A percentile compares a stretch with the other conserved stretches of the same genome.
These are phyloP conservation scores for Phrynosoma blainvillii DNA, from an alignment of 2,113 vertebrate genomes.

Conservation along the genomic window DNA sequence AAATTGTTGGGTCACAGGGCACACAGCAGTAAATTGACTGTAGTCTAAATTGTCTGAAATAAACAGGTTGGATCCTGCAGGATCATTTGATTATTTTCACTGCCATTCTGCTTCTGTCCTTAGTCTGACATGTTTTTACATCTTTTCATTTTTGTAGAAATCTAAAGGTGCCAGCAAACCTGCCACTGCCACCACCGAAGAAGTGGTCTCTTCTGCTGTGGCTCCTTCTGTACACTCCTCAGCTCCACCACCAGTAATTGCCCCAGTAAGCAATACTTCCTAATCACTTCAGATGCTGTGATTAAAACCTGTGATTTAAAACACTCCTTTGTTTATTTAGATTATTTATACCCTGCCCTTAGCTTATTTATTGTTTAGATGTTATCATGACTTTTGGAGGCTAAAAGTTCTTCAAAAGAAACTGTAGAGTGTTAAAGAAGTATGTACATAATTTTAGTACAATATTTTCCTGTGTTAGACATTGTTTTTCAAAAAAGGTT, in stretches of 20 bases:
- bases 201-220: constrained; percentile 40
- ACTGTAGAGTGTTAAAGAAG: not conserved
- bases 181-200: fast-evolving
- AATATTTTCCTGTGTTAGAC: not conserved
- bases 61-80: too few relatives aligned
- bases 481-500: not conserved
- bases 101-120: fast-evolving
- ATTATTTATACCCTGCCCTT: not conserved
- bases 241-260: constrained; percentile 21
- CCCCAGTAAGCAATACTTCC: constrained; percentile 52
- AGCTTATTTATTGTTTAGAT: not conserved
- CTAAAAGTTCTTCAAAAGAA: not conserved
- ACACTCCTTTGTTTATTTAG: too few relatives aligned
- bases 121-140: not conserved
- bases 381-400: not conserved
- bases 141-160: constrained; percentile 55
- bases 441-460: too few relatives aligned
- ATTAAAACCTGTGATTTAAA: not conserved
- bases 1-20: too few relatives aligned
- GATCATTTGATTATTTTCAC: too few relatives aligned
- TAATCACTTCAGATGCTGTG: not conserved
- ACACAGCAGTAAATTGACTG: too few relatives aligned
- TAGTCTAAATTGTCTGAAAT: too few relatives aligned
- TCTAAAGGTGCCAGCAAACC: not conserved
- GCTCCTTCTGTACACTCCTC: constrained; percentile 47